Percentiles rank a stretch among this genome's conserved stretches.
phyloP scores from a whole-genome alignment of 2,888 invertebrate genomes.

The Ramazzottius varieornatus region DNA sequence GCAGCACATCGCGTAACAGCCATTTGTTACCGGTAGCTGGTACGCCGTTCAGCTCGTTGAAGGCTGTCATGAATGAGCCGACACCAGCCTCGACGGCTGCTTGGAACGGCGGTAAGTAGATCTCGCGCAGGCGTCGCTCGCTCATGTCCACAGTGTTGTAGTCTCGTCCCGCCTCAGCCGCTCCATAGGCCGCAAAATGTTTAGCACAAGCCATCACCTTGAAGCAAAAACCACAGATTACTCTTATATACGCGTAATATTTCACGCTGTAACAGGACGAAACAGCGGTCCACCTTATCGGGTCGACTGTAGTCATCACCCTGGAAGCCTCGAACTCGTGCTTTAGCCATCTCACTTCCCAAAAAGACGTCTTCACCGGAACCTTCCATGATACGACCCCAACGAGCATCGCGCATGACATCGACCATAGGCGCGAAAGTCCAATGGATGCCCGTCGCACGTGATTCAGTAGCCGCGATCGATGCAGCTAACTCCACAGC shows the following conservation, averaged over 20 bases:
- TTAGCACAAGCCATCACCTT: constrained; percentile 6
- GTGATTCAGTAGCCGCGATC: constrained; percentile 6
- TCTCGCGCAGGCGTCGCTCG: neutral
- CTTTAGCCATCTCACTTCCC: constrained; percentile 4
- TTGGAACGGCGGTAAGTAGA: constrained; percentile 4
- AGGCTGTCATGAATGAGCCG: constrained; percentile 5
- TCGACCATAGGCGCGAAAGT: constrained; percentile 7
- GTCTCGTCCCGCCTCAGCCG: constrained; percentile 5
- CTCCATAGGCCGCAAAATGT: constrained; percentile 6
- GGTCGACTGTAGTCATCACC: neutral
- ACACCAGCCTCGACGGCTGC: constrained; percentile 5
- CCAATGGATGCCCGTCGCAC: constrained; percentile 5
- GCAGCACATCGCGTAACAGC: neutral
- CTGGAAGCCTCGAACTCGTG: constrained; percentile 6
- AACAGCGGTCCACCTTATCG: too few relatives aligned
- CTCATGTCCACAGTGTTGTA: constrained; percentile 7
- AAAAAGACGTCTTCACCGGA: constrained; percentile 6
- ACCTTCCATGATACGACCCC: constrained; percentile 6
- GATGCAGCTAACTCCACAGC: constrained; percentile 5
- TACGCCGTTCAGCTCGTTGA: constrained; percentile 6
- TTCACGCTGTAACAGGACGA: too few relatives aligned
- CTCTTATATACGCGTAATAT: too few relatives aligned
- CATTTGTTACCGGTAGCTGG: neutral
- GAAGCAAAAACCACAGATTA: too few relatives aligned
- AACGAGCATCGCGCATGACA: constrained; percentile 5